Percentiles rank a stretch among this genome's conserved stretches.
phyloP scores from a whole-genome alignment of 2,888 invertebrate genomes.

The Dione juno region DNA sequence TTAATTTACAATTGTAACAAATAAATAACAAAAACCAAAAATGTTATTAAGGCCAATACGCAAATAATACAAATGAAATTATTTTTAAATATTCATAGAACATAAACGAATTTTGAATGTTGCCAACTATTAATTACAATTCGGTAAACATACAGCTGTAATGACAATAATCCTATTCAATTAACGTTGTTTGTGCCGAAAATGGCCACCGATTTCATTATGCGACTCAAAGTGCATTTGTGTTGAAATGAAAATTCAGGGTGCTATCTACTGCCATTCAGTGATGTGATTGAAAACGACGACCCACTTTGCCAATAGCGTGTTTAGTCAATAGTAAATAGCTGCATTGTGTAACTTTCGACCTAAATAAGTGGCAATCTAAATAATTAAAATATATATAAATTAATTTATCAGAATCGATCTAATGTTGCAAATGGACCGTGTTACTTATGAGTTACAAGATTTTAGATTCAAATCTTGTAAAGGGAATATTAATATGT shows the following conservation, averaged over 20 bases:
- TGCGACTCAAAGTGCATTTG: constrained; percentile 35
- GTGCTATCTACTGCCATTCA: constrained; percentile 32
- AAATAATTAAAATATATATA: constrained; percentile 28
- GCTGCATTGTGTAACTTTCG: constrained; percentile 32
- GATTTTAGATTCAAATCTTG: too few species aligned
- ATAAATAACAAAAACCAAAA: too few species aligned
- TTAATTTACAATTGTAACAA: too few species aligned
- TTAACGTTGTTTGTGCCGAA: constrained; percentile 45
- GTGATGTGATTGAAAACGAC: constrained; percentile 42
- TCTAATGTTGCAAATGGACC: too few species aligned
- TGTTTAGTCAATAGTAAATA: constrained; percentile 38
- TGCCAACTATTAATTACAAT: constrained; percentile 16
- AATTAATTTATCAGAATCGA: neutral
- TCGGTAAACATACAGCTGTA: constrained; percentile 19
- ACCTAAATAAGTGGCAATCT: constrained; percentile 29
- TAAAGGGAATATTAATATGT: too few species aligned
- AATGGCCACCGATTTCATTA: constrained; percentile 45
- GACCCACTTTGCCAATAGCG: constrained; percentile 39
- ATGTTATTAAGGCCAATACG: neutral
- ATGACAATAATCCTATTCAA: constrained; percentile 39
- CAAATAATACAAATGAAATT: neutral
- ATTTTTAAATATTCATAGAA: neutral
- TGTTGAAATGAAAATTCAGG: constrained; percentile 34
- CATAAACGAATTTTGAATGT: neutral
- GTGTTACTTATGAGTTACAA: too few species aligned